A percentile compares a stretch with the other conserved stretches of the same genome.
Evolutionary conservation across 2,888 invertebrate genomes (phyloP).

Genomic region (Bimastos eiseni): DNA sequence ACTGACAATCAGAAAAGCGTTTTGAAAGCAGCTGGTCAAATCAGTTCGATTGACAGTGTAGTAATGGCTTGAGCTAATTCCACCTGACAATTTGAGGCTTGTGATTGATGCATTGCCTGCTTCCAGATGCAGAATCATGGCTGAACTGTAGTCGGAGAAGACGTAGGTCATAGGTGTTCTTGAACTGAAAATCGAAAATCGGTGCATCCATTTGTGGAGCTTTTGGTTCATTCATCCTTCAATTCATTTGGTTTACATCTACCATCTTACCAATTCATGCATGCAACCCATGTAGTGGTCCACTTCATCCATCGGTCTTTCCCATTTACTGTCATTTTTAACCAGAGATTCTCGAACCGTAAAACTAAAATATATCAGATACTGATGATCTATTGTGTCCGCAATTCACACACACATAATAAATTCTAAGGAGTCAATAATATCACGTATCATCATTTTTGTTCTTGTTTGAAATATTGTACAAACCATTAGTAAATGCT

Average conservation of each 20-base stretch:
- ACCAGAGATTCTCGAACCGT: not conserved
- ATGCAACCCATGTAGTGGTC: not conserved
- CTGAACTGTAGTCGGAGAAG: not conserved
- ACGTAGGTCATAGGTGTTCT: no score
- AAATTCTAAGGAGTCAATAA: no score
- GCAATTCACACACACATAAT: no score
- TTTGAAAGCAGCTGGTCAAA: slow-evolving; percentile 13
- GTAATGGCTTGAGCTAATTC: not conserved
- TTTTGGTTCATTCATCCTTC: slow-evolving; percentile 4
- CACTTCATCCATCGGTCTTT: not conserved
- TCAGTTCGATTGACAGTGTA: not conserved
- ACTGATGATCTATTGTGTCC: not conserved
- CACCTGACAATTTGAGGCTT: not conserved
- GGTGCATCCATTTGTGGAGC: not conserved
- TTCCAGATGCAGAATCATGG: not conserved
- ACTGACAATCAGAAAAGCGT: not conserved
- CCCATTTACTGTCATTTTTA: not conserved
- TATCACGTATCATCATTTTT: no score
- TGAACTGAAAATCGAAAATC: not conserved
- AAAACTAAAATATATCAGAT: not conserved
- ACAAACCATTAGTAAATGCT: not conserved
- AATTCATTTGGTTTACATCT: not conserved
- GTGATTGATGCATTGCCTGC: not conserved
- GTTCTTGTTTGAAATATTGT: not conserved
- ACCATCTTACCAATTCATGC: not conserved